These are phyloP conservation scores for Halcyon malimbica DNA, from an alignment of 2,113 vertebrate species.

Conservation along the genomic window DNA sequence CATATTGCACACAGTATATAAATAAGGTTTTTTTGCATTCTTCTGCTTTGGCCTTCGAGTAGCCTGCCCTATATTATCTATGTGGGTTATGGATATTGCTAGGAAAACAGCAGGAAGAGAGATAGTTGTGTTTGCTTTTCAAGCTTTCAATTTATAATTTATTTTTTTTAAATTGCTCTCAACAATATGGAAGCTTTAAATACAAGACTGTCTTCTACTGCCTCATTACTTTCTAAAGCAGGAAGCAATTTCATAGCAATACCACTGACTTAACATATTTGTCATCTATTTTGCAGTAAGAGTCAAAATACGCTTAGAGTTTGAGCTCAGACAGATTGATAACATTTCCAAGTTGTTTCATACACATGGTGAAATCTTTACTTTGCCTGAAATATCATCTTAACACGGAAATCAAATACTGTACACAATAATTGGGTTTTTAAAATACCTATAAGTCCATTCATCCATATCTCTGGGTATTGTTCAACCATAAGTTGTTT, in stretches of 20 bases:
- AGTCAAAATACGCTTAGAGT: neutral
- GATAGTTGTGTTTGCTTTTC: neutral
- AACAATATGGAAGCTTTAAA: neutral
- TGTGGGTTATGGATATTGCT: neutral
- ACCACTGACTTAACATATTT: neutral
- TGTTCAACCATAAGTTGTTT: neutral
- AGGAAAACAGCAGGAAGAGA: neutral
- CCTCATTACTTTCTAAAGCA: neutral
- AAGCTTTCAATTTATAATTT: neutral
- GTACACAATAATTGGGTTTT: neutral
- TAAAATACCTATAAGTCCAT: neutral
- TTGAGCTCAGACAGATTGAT: neutral
- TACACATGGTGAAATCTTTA: neutral
- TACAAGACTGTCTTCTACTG: neutral
- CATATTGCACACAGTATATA: neutral
- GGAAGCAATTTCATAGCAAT: neutral
- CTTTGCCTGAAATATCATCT: neutral
- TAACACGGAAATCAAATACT: neutral
- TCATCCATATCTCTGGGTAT: neutral
- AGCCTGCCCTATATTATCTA: neutral
- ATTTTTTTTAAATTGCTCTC: neutral
- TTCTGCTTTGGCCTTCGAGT: neutral
- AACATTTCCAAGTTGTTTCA: neutral
- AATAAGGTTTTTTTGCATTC: neutral
- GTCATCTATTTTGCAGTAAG: neutral